These are phyloP conservation scores for Adela reaumurella DNA, from an alignment of 2,888 invertebrate species.

Conservation along the genomic window DNA sequence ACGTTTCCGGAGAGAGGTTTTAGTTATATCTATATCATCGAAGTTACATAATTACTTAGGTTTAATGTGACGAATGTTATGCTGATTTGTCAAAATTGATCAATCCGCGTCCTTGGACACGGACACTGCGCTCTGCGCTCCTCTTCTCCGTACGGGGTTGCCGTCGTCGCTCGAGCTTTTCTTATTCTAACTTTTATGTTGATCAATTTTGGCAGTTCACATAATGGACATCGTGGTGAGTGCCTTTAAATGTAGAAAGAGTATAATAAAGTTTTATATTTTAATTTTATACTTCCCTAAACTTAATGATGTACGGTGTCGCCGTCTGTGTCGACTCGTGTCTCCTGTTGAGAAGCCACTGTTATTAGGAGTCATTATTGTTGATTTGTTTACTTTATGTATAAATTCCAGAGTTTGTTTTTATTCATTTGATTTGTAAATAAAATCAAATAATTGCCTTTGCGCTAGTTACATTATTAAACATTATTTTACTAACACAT, in stretches of 20 bases:
- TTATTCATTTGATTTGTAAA: background rate
- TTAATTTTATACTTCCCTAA: background rate
- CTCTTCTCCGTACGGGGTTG: too few relatives aligned
- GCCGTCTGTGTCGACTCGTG: background rate
- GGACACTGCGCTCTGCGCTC: too few relatives aligned
- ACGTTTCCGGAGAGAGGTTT: background rate
- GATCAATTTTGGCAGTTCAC: background rate
- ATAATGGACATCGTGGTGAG: slow-evolving; percentile 49
- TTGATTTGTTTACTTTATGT: background rate
- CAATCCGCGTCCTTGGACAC: background rate
- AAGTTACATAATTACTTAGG: background rate
- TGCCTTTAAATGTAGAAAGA: slow-evolving; percentile 52
- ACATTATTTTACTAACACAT: too few relatives aligned
- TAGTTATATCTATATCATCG: background rate
- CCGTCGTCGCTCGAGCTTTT: too few relatives aligned
- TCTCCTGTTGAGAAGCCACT: background rate
- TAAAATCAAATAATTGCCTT: background rate
- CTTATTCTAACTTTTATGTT: background rate
- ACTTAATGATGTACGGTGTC: background rate
- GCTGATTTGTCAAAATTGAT: background rate
- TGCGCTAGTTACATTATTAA: too few relatives aligned
- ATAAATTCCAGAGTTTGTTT: background rate
- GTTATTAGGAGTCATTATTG: background rate
- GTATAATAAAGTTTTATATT: slow-evolving; percentile 31
- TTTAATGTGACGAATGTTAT: background rate